Evolutionary conservation across 2,797 vertebrate species (phyloP).

Genomic region (Typhlichthys eigenmanni): DNA sequence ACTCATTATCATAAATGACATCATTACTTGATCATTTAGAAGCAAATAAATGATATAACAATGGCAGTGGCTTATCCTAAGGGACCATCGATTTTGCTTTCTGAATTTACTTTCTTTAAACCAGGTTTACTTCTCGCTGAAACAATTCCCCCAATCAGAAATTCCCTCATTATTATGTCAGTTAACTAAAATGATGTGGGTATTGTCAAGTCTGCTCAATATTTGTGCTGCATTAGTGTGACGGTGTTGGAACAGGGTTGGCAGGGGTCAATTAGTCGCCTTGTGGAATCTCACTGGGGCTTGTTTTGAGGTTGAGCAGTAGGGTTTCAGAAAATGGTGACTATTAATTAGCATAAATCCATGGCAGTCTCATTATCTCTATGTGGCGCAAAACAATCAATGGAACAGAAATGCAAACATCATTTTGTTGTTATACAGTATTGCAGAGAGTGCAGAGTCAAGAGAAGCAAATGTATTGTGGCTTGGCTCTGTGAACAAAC

Average conservation of each 20-base stretch:
- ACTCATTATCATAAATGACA: neutral
- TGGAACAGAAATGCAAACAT: no score
- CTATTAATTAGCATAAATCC: neutral
- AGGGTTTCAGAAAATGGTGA: slow-evolving; percentile 2
- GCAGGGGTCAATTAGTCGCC: slow-evolving; percentile 11
- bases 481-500: no score
- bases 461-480: no score
- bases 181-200: slow-evolving; percentile 18
- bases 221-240: slow-evolving; percentile 9
- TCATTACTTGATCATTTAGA: neutral
- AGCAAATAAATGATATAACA: neutral
- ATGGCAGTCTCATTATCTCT: neutral
- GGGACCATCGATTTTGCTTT: neutral
- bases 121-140: neutral
- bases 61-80: neutral
- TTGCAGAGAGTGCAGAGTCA: no score
- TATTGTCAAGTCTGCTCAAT: slow-evolving; percentile 18
- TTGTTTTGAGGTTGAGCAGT: slow-evolving; percentile 9
- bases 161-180: slow-evolving; percentile 10
- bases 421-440: no score
- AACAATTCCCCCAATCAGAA: neutral
- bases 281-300: slow-evolving; percentile 3
- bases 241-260: neutral
- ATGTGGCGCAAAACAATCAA: neutral
- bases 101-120: neutral